Base-by-base conservation (phyloP, 2,888 invertebrate species). In the Trachelus stipa region DNA sequence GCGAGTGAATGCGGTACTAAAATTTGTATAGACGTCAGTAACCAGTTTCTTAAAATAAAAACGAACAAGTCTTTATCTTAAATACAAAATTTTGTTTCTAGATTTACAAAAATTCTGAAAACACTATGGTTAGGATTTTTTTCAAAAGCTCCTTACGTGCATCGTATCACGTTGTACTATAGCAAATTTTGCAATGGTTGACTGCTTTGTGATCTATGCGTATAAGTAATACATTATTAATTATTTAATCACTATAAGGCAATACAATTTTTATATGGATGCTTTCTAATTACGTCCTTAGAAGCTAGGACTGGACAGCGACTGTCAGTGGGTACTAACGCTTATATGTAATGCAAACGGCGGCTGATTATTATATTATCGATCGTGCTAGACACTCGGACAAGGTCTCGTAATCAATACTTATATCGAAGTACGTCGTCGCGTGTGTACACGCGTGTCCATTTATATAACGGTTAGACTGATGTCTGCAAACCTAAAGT, bases 341-440 rank as follows among this genome's bases (percentile, higher is more conserved):
- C 23, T 23, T 56, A 56, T 56, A 56, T 56, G 40, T 23, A 56
- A 56, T 56, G 23, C 40, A 56, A 56, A 56, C 9, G 40, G 9
- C 23, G 6, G 74, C 15, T 81, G 75, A 76, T 80, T 79, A 83
- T 83, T 83, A 81, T 77, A 80, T 82, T 82, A 83, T 84, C 82
- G 86, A 86, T 79, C 82, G 76, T 75, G n/a, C 40, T 56, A 56
- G 40, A 56, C 40, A 56, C 40, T 56, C 23, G 40, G 40, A 56
- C 40, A 34, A 73, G 56, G 76, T 76, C 73, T 73, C 68, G 68
- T 69, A 77, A 77, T 77, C 77, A 73, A 77, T 77, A 77, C 56
- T 35, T 56, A 77, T 73, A 77, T 77, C 73, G 77, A 68, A 73
- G 68, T 77, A 68, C 31, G 77, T 37, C 30, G 34, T 30, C 30